Evolutionary conservation across 1,140 invertebrate species (phyloP), one percentile per base, ranked within the genome.

Genomic region (Diplogasteroides magnus): DNA sequence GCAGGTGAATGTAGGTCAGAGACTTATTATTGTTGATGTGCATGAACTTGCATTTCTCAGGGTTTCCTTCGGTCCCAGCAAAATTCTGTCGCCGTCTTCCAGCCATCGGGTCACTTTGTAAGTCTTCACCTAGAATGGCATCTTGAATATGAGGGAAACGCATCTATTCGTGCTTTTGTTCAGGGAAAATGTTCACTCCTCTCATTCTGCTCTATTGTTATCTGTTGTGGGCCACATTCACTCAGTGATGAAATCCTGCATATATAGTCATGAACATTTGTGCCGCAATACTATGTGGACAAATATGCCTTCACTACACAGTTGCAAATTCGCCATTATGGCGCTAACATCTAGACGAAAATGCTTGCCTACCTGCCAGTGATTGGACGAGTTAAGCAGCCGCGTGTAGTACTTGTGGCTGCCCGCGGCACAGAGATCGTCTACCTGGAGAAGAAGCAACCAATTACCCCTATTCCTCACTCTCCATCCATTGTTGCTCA

Each of bases 21-120:
- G n/a, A n/a, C n/a, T n/a, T n/a, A n/a, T n/a, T n/a, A n/a, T n/a
- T n/a, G n/a, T n/a, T n/a, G n/a, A n/a, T n/a, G n/a, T n/a, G n/a
- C n/a, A n/a, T n/a, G n/a, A n/a, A n/a, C 37, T 48, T 48, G 19
- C 64, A 63, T 74, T 71, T n/a, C 19, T 28, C 31, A 48, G 55
- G 57, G 69, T 23, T 29, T 71, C 63, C 55, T 65, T 67, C 58
- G 71, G 55, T 25, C 74, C 75, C 15, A 76, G 64, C 27, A 63
- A 58, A 23, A 76, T 70, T 31, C 65, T 58, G 31, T 76, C 75
- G n/a, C 65, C 67, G 56, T 76, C 67, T 27, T 65, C 63, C 19
- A 76, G 48, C 75, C 75, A 76, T 31, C 71, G 58, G 6, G 75
- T 76, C 3, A 76, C 71, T 68, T 76, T 76, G 58, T 76, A 76